Evolutionary conservation across 2,888 invertebrate genomes (phyloP), one percentile per base, ranked within the genome.

Genomic region (Nymphalis c-album): DNA sequence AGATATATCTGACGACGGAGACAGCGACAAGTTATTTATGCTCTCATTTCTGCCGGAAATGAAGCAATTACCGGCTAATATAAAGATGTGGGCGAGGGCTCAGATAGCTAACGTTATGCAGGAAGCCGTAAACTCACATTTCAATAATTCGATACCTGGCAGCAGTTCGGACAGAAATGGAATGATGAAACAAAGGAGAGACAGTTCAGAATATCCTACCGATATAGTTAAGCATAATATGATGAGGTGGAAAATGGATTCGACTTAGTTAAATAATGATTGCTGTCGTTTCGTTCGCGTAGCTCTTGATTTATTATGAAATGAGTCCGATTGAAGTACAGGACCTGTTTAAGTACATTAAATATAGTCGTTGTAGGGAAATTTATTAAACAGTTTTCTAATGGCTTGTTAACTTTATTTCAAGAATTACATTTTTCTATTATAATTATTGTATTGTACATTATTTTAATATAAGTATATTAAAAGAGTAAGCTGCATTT

Each of bases 31-130:
- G 47, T 71, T 90, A 68, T 92, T 91, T 64, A 78, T 92, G 1
- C 73, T 91, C 40, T 91, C 91, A 0, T 91, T 91, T 69, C 76
- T 90, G 26, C 91, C 91, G 10, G 91, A 92, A 77, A 87, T 92
- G 85, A 82, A 85, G 63, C 88, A 88, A 73, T 72, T 92, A 31
- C 91, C 91, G 0, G 70, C 84, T 1, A 83, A 90, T 73, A 81
- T 90, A 31, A 91, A 91, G 79, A 91, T 92, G 91, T 92, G 92
- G 92, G 88, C 86, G 60, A 73, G 91, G 18, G 85, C 90, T 0
- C 90, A 90, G 76, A 88, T 92, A 66, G 91, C 92, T 0, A 88
- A 83, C 62, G 77, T 88, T 0, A 91, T 92, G 91, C 91, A 92
- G 74, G 91, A 91, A 63, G 92, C 92, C 0, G 90, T 91, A 1